These are phyloP conservation scores for Xestia sexstrigata DNA, from an alignment of 2,888 invertebrate genomes.

Conservation along the genomic window DNA sequence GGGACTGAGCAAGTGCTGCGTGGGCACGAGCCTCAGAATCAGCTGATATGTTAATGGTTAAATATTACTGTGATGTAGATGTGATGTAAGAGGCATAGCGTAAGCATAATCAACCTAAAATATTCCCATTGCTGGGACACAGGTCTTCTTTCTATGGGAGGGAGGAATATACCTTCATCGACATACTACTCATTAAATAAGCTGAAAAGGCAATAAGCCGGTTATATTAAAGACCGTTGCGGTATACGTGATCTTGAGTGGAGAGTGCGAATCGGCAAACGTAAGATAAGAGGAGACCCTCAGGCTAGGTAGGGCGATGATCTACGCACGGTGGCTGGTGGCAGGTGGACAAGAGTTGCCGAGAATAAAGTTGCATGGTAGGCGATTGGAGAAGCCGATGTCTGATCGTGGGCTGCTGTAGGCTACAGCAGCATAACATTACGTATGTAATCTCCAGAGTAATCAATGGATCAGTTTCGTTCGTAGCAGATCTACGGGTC, in stretches of 20 bases:
- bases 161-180: neutral
- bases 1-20: slow-evolving; percentile 13
- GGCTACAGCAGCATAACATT: neutral
- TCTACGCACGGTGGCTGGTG: neutral
- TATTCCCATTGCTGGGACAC: neutral
- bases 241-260: too few relatives aligned
- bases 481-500: too few relatives aligned
- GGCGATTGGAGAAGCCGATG: neutral
- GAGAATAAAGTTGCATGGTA: neutral
- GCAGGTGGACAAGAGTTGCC: neutral
- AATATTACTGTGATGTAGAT: neutral
- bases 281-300: too few relatives aligned
- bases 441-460: neutral
- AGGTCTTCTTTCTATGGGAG: too few relatives aligned
- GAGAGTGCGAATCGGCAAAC: too few relatives aligned
- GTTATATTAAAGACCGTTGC: neutral
- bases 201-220: neutral
- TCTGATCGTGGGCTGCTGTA: too few relatives aligned
- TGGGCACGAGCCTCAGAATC: slow-evolving; percentile 22
- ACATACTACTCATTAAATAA: neutral
- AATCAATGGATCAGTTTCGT: too few relatives aligned
- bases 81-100: neutral
- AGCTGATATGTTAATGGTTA: slow-evolving; percentile 35
- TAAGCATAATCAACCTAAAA: neutral
- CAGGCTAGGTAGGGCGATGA: neutral